A percentile compares a stretch with the other conserved stretches of the same genome.
phyloP scores from a whole-genome alignment of 2,797 vertebrate genomes.

The Nannoperca obscura region DNA sequence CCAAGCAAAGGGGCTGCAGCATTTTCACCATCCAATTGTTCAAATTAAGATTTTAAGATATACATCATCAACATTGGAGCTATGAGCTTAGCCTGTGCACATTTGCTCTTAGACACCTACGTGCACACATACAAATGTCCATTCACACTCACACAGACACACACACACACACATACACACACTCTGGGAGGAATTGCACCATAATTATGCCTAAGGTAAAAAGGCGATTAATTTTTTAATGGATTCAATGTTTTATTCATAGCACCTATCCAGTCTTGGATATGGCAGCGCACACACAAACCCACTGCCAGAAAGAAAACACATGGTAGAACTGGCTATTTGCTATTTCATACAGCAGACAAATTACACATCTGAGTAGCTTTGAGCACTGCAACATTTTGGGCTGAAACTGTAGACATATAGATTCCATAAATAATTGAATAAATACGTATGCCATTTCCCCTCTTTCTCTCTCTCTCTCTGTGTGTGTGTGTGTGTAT shows the following conservation, averaged over 20 bases:
- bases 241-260: slow-evolving; percentile 88
- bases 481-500: neutral
- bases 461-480: neutral
- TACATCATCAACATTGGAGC: slow-evolving; percentile 32
- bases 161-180: slow-evolving; percentile 29
- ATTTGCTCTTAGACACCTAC: slow-evolving; percentile 20
- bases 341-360: slow-evolving; percentile 43
- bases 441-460: slow-evolving; percentile 32
- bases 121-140: slow-evolving; percentile 23
- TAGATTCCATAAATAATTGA: slow-evolving; percentile 27
- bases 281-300: slow-evolving; percentile 64
- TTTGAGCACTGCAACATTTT: slow-evolving; percentile 37
- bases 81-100: slow-evolving; percentile 28
- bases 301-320: slow-evolving; percentile 55
- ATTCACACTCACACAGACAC: slow-evolving; percentile 6
- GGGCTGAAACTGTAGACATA: slow-evolving; percentile 17
- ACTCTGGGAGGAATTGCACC: slow-evolving; percentile 72
- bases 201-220: slow-evolving; percentile 85
- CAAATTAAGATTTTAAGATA: slow-evolving; percentile 14
- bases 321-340: slow-evolving; percentile 58
- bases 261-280: slow-evolving; percentile 72
- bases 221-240: slow-evolving; percentile 86
- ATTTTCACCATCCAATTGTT: neutral
- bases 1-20: neutral
- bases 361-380: slow-evolving; percentile 33